Percentiles rank a stretch among this genome's conserved stretches.
Evolutionary conservation across 2,888 invertebrate genomes (phyloP).

Genomic region (Napeogenes sylphis): DNA sequence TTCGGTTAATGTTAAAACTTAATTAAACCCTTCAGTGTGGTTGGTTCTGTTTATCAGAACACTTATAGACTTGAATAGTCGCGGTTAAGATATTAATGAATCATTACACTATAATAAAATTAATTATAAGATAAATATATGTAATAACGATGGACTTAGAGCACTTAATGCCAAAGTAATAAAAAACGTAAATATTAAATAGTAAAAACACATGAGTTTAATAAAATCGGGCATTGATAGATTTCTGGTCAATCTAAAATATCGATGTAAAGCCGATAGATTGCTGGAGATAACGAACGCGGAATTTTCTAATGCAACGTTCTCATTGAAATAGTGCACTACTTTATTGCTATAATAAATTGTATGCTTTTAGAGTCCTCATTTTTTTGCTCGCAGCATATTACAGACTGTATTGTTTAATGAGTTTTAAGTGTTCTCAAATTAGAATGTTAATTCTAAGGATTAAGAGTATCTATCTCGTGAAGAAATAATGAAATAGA

Average conservation of each 20-base stretch:
- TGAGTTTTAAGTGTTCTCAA: too few relatives aligned
- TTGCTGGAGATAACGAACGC: conserved; percentile 23
- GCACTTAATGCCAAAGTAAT: neutral
- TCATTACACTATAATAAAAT: conserved; percentile 41
- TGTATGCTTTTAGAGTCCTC: conserved; percentile 19
- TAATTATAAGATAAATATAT: conserved; percentile 9
- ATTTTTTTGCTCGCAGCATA: conserved; percentile 22
- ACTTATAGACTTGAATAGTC: conserved; percentile 62
- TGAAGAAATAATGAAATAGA: too few relatives aligned
- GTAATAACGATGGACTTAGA: conserved; percentile 3
- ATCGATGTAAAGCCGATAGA: conserved; percentile 19
- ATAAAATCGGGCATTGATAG: neutral
- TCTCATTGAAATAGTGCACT: conserved; percentile 28
- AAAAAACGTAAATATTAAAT: too few relatives aligned
- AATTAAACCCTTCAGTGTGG: conserved; percentile 42
- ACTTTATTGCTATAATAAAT: conserved; percentile 30
- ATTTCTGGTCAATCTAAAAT: neutral
- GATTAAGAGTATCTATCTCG: too few relatives aligned
- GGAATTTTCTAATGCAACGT: conserved; percentile 21
- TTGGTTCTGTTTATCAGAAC: conserved; percentile 53
- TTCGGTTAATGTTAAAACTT: conserved; percentile 49
- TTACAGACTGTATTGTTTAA: too few relatives aligned
- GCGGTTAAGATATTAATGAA: conserved; percentile 50
- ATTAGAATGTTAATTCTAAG: too few relatives aligned
- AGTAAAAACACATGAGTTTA: too few relatives aligned